A percentile compares a stretch with the other conserved stretches of the same genome.
phyloP scores from a whole-genome alignment of 2,113 vertebrate genomes.

The Herpetotheres cachinnans region DNA sequence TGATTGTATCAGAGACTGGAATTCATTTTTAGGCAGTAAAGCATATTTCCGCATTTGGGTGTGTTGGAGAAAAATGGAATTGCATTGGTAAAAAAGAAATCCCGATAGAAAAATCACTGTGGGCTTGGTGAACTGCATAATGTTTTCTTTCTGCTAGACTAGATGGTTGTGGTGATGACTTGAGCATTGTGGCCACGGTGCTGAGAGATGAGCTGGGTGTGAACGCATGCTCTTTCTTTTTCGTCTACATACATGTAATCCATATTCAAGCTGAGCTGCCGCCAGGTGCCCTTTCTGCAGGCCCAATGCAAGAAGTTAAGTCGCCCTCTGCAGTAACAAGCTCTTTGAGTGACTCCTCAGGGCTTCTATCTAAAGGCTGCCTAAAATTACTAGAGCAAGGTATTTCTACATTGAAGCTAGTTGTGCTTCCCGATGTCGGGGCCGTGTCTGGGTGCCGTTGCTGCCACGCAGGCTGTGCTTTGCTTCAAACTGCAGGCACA shows the following conservation, averaged over 20 bases:
- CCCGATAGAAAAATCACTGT: neutral
- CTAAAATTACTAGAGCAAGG: neutral
- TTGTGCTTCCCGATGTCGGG: neutral
- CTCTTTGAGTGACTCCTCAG: neutral
- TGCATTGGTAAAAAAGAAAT: neutral
- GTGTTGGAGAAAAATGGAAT: neutral
- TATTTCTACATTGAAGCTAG: neutral
- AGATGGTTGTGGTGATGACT: neutral
- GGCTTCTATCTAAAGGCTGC: neutral
- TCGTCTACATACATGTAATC: rapidly evolving
- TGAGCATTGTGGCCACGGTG: neutral
- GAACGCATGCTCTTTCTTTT: neutral
- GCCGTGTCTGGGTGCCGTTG: no score
- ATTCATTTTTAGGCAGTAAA: neutral
- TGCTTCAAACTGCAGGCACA: neutral
- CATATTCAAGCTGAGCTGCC: neutral
- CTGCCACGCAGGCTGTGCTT: neutral
- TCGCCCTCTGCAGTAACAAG: neutral
- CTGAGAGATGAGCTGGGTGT: neutral
- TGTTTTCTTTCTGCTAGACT: neutral
- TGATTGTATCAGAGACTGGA: neutral
- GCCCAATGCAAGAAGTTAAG: neutral
- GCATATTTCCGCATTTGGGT: neutral
- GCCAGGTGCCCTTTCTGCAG: neutral
- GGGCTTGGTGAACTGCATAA: neutral